Base-by-base conservation (phyloP, 2,113 vertebrate genomes). In the Alligator sinensis region DNA sequence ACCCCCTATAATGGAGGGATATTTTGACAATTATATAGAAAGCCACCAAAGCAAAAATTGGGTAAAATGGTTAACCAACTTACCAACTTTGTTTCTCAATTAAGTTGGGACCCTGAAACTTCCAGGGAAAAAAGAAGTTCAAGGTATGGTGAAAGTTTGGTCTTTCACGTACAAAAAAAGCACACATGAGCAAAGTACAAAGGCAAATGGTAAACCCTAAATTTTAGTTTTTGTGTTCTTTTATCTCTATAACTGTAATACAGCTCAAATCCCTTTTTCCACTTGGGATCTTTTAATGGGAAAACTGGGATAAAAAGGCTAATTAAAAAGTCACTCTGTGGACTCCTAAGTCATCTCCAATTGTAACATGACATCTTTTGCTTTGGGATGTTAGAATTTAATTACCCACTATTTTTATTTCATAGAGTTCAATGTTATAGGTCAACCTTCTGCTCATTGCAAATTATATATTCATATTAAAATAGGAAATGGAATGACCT, bases 271-370 rank as follows among this genome's bases (percentile, higher is more conserved):
- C 93, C 90, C 92, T 91, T 82, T 91, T 62, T n/a, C 81, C 94
- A 95, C 96, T 96, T 97, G 94, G 87, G 92, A 96, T 96, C 94
- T 93, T 96, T 97, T 96, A 97, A 97, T 97, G 96, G 96, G 95
- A 76, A 86, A 90, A 93, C 82, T 91, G 92, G 89, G 89, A 97
- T 82, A 59, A 94, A 81, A 96, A 96, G 95, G 62, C 27, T 81
- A 47, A 88, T 82, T 86, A 94, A 96, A 96, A 94, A 91, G 82
- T 91, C 87, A 66, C 86, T 91, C 87, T 77, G 83, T 92, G 82
- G 89, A 88, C 94, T 94, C 88, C 83, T 7, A 7, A 90, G 94
- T 88, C 93, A 90, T 91, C 84, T 94, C 89, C 84, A 96, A 76
- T 81, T 89, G 92, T 92, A 92, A 94, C 78, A 47, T 90, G 93